Evolutionary conservation across 64 coral and sea anemone genomes (phyloP).

Genomic region (Montipora foliosa): DNA sequence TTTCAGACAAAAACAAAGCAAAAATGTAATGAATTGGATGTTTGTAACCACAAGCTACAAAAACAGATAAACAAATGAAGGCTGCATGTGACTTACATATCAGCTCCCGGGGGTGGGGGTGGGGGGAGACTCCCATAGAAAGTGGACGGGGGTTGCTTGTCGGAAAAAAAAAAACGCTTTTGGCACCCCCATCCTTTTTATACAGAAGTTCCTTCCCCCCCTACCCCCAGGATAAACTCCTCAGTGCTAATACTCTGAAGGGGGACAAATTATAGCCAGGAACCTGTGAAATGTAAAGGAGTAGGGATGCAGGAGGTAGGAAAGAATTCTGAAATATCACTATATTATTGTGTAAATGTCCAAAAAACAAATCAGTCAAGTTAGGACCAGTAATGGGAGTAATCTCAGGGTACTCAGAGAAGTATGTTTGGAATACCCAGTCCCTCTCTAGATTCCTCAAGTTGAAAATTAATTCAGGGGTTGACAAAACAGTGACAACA

Average conservation of each 20-base stretch:
- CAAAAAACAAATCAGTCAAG: not conserved
- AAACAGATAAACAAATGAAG: conserved; percentile 11
- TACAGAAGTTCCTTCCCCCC: too few relatives aligned
- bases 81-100: not conserved
- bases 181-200: too few relatives aligned
- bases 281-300: conserved; percentile 14
- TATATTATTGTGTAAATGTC: not conserved
- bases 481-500: not conserved
- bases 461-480: conserved; percentile 23
- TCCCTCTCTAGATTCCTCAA: not conserved
- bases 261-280: not conserved
- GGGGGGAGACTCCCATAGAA: too few relatives aligned
- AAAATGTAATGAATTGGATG: conserved; percentile 11
- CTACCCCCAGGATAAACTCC: too few relatives aligned
- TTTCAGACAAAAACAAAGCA: conserved; percentile 37
- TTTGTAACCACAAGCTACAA: not conserved
- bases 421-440: not conserved
- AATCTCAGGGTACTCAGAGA: not conserved
- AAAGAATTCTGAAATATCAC: not conserved
- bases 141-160: too few relatives aligned
- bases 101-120: not conserved
- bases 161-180: too few relatives aligned
- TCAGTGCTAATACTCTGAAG: too few relatives aligned
- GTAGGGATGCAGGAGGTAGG: not conserved
- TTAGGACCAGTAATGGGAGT: not conserved